These are phyloP conservation scores for Hirudinaria manillensis DNA, from an alignment of 2,888 invertebrate species.

Conservation along the genomic window DNA sequence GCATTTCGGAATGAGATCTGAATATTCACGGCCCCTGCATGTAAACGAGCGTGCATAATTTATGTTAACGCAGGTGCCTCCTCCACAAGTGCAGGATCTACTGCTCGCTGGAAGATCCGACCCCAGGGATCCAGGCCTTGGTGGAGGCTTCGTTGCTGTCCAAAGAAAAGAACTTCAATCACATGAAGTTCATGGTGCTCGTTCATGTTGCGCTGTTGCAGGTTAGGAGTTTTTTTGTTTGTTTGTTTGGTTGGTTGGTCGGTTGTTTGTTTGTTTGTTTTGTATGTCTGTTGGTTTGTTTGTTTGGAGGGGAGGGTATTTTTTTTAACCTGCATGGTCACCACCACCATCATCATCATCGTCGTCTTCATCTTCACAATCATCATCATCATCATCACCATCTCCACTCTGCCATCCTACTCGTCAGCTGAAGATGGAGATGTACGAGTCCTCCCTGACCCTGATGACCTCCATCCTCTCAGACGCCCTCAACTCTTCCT, in stretches of 20 bases:
- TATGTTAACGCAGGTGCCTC: slow-evolving; percentile 44
- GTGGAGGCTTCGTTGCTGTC: slow-evolving; percentile 69
- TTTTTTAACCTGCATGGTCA: too few species aligned
- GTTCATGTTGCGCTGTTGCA: slow-evolving; percentile 73
- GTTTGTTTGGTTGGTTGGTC: too few species aligned
- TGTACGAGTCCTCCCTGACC: not conserved
- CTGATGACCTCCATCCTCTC: not conserved
- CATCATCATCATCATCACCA: slow-evolving; percentile 38
- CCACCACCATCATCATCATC: not conserved
- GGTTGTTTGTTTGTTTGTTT: too few species aligned
- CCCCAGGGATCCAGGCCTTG: slow-evolving; percentile 58
- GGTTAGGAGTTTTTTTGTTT: slow-evolving; percentile 50
- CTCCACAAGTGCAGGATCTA: slow-evolving; percentile 48
- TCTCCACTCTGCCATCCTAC: slow-evolving; percentile 19
- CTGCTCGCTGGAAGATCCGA: slow-evolving; percentile 47
- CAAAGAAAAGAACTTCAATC: slow-evolving; percentile 69
- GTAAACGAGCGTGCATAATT: too few species aligned
- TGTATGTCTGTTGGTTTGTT: slow-evolving; percentile 31
- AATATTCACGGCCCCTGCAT: too few species aligned
- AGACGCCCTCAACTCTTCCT: not conserved
- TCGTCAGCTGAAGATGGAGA: slow-evolving; percentile 5
- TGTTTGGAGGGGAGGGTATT: slow-evolving; percentile 31
- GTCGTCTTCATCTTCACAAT: slow-evolving; percentile 41
- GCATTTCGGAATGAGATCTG: too few species aligned
- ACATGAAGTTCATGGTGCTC: slow-evolving; percentile 68